Base-by-base conservation (phyloP, 2,113 vertebrate genomes). In the Misgurnus mizolepis region DNA sequence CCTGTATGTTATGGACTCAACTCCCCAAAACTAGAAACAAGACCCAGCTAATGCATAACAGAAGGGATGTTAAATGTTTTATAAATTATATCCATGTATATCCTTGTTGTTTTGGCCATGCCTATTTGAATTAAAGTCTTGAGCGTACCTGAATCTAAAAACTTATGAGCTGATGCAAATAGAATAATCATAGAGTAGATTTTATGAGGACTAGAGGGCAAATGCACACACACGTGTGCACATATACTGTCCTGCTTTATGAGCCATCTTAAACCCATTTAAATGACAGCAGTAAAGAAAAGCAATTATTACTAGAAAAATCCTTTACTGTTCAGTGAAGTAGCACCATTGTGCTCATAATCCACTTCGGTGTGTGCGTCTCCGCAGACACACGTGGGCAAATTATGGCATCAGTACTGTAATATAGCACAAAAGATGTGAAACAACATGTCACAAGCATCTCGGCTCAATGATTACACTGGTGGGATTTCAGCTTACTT, bases 221-320 rank as follows among this genome's bases (percentile, higher is more conserved):
- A 6, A 49, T 71, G 45, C 45, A 67, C 79, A 72, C 67, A 77
- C 12, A 66, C 72, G 56, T 73, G 66, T 76, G 65, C 11, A 62
- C 58, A 81, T 18, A 41, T 65, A 53, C 94, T 86, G 93, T 92
- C 95, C 93, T 95, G 94, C 92, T 97, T 98, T 97, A 97, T 93
- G 94, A 92, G 91, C 94, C 92, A 93, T 95, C 94, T 94, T 93
- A 96, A 90, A 94, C 90, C 94, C 93, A 95, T 95, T 94, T 94
- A 95, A 96, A 94, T 94, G 93, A 94, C 89, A 92, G 92, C 93
- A 93, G 94, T 97, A 95, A 96, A 98, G 94, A 94, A 95, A 93
- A 94, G 92, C 94, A 95, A 98, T 97, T 95, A 96, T 94, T 91
- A 93, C 93, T 95, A 94, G 95, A 88, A 90, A 95, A 94, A 43